Conservation (phyloP, 2,113 vertebrate genomes). For the Corvus moneduloides region DNA sequence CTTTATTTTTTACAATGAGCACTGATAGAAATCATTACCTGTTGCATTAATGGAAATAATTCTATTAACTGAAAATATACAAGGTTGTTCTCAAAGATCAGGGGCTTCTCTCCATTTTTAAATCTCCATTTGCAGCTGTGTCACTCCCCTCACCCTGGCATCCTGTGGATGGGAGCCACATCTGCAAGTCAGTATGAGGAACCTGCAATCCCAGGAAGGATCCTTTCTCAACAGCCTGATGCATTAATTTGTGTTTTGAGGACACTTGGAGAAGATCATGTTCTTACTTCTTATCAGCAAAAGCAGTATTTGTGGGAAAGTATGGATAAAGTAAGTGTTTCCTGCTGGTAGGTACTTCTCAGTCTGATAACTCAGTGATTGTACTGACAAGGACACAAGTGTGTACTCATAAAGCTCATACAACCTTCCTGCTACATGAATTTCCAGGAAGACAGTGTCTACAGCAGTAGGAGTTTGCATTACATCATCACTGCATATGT, state of each 20-base stretch:
- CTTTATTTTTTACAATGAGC: not conserved
- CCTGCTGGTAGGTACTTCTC: not conserved
- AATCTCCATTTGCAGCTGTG: not conserved
- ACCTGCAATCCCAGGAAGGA: not conserved
- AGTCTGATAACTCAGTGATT: not conserved
- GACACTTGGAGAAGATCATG: not conserved
- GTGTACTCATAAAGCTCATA: not conserved
- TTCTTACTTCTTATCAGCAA: not conserved
- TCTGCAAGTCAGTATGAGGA: not conserved
- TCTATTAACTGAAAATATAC: not conserved
- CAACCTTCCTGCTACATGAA: not conserved
- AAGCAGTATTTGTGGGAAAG: not conserved
- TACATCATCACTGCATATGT: not conserved
- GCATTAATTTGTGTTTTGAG: not conserved
- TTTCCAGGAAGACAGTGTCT: not conserved
- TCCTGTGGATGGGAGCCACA: not conserved
- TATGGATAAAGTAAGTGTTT: not conserved
- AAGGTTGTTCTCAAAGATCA: not conserved
- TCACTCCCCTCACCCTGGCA: not conserved
- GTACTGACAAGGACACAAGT: not conserved
- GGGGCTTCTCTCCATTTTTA: rapidly evolving
- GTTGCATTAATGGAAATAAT: not conserved
- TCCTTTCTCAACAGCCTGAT: not conserved
- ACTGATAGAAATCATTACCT: not conserved
- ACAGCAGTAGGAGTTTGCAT: not conserved